A percentile compares a stretch with the other conserved stretches of the same genome.
phyloP scores from a whole-genome alignment of 2,113 vertebrate species.

The Erythrocebus patas region DNA sequence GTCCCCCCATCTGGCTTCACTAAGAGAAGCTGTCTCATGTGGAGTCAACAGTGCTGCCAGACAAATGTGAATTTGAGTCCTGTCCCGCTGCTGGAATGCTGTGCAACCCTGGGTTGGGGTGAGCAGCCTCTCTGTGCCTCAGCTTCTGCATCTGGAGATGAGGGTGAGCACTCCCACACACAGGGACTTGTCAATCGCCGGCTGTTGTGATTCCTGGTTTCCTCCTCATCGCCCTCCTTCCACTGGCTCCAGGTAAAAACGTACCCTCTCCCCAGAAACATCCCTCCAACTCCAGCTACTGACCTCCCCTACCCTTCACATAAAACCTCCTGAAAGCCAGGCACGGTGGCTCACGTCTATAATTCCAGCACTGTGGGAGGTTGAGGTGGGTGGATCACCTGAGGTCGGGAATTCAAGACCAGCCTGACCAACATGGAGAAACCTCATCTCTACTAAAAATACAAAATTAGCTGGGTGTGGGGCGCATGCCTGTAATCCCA shows the following conservation, averaged over 20 bases:
- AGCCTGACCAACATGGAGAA: no score
- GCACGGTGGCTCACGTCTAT: no score
- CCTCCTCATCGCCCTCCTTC: neutral
- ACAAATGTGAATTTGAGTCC: neutral
- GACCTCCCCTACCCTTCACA: neutral
- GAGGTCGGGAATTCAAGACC: no score
- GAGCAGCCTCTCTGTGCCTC: neutral
- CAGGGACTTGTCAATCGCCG: accelerated
- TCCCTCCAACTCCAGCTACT: neutral
- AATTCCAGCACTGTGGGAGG: no score
- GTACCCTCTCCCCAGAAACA: neutral
- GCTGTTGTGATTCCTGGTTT: neutral
- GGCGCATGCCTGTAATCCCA: no score
- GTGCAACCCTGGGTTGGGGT: neutral
- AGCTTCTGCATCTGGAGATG: neutral
- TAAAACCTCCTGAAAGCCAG: neutral
- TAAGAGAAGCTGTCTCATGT: neutral
- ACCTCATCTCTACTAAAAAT: no score
- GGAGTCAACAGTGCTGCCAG: neutral
- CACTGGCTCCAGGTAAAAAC: neutral
- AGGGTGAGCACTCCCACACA: neutral
- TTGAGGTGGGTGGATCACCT: no score
- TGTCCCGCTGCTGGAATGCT: neutral
- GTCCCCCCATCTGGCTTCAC: no score
- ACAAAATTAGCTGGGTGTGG: no score